Evolutionary conservation across 2,888 invertebrate species (phyloP).

Genomic region (Sepioteuthis lessoniana): DNA sequence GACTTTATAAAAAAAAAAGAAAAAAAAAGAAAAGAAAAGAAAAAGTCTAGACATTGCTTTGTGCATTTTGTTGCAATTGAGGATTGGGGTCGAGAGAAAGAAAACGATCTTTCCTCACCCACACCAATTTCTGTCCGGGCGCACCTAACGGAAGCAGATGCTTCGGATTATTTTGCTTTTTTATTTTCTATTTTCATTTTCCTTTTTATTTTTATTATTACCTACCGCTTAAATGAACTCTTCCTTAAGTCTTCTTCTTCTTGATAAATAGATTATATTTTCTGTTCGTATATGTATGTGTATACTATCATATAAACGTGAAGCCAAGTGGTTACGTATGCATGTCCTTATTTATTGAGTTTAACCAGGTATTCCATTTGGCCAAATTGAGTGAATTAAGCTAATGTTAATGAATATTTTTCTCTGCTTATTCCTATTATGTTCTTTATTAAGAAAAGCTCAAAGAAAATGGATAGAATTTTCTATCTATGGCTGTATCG

Average conservation of each 20-base stretch:
- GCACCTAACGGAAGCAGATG: conserved; percentile 8
- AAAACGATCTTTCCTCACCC: not conserved
- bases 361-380: too few species aligned
- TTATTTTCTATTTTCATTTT: not conserved
- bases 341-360: not conserved
- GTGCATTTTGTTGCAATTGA: not conserved
- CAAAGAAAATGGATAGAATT: too few species aligned
- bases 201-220: not conserved
- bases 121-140: not conserved
- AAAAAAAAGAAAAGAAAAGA: not conserved
- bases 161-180: not conserved
- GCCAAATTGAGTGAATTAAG: too few species aligned
- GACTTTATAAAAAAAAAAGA: too few species aligned
- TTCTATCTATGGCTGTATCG: too few species aligned
- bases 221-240: not conserved
- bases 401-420: too few species aligned
- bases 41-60: not conserved
- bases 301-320: not conserved
- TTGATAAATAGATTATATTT: too few species aligned
- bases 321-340: not conserved
- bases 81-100: not conserved
- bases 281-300: too few species aligned
- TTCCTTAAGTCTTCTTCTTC: not conserved
- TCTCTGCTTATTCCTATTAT: too few species aligned
- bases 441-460: too few species aligned